Base-by-base conservation (phyloP, 2,888 invertebrate species). In the Ophion ellenae region DNA sequence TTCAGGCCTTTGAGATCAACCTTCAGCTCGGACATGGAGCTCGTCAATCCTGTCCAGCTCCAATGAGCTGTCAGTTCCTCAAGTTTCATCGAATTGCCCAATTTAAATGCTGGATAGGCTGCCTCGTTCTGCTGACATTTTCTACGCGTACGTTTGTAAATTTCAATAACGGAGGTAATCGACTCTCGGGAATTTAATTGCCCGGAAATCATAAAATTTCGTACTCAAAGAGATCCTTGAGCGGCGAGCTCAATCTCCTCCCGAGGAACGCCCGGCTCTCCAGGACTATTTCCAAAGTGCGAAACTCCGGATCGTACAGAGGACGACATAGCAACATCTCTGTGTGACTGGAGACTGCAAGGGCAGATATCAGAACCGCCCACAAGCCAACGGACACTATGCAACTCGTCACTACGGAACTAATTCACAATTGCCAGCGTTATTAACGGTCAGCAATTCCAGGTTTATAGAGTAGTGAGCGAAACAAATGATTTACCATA, bases 241-340 rank as follows among this genome's bases (percentile, higher is more conserved):
- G 89, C 95, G 96, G 89, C 95, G 95, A 81, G 85, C 90, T 76
- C 95, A 96, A 82, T 94, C 94, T 89, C 95, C 94, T 90, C 28
- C 93, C 93, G 1, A 93, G 84, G 79, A 93, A 92, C 9, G 87
- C 84, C 82, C 87, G 90, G 10, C 92, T 92, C 85, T 97, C 97
- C 85, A 97, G 94, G 45, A 97, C 94, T 86, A 96, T 95, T 81
- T 96, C 95, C 66, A 97, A 93, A 17, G 96, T 95, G 47, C 94
- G 94, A 91, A 96, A 97, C 86, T 96, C 95, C 0, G 96, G 96
- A 82, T 95, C 96, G 94, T 97, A 96, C 63, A 97, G 94, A 0
- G 97, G 96, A 81, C 96, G 96, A 90, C 97, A 97, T 0, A 97
- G 94, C 90, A 97, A 95, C 81, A 96, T 95, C 94, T 96, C 96